Conservation (phyloP, 2,888 invertebrate genomes). For the Hoplodrina ambigua region DNA sequence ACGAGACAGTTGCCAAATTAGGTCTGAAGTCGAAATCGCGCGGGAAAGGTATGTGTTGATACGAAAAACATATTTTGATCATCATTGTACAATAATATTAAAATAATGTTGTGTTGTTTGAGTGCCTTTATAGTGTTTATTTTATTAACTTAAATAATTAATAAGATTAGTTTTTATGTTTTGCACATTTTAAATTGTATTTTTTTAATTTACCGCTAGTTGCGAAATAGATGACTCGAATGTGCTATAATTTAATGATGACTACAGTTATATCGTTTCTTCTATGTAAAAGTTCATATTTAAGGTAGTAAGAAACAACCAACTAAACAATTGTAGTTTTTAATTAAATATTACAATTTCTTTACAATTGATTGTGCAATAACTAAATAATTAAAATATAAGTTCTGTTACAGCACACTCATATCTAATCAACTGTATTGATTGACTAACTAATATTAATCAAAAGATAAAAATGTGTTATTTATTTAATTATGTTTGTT, state of each 20-base stretch:
- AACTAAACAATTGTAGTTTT: no score
- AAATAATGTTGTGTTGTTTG: not conserved
- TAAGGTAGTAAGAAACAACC: no score
- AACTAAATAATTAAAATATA: not conserved
- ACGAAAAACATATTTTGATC: conserved; percentile 34
- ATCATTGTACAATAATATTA: not conserved
- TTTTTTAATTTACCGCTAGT: conserved; percentile 20
- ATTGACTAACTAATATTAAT: not conserved
- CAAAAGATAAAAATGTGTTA: not conserved
- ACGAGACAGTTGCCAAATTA: conserved; percentile 92
- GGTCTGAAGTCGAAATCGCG: conserved; percentile 95
- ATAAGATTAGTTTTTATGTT: not conserved
- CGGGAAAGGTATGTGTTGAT: conserved; percentile 92
- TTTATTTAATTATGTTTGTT: not conserved
- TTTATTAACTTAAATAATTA: not conserved
- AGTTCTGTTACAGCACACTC: not conserved
- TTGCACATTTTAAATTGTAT: not conserved
- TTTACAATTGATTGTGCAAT: conserved; percentile 3
- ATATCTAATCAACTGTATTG: conserved; percentile 11
- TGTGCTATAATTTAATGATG: not conserved
- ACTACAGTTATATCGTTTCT: not conserved
- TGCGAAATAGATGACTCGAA: conserved; percentile 20
- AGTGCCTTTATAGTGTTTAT: not conserved
- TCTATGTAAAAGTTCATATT: not conserved
- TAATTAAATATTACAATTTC: not conserved